Evolutionary conservation across 2,888 invertebrate species (phyloP), one percentile per base, ranked within the genome.

Genomic region (Tuta absoluta): DNA sequence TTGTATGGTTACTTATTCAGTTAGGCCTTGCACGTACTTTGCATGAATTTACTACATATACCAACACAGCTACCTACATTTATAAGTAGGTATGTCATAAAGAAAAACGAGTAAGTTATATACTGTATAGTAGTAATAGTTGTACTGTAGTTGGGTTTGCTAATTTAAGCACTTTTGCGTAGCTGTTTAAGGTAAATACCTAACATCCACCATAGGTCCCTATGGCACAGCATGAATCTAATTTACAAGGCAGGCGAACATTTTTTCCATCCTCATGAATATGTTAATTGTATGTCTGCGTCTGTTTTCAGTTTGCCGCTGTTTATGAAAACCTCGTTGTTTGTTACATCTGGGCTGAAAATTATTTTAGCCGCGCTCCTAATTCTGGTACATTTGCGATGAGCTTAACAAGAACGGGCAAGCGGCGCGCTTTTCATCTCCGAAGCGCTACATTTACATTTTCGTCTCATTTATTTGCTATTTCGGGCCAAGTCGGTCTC

Each of bases 381-480:
- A 89, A 91, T 91, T 91, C 86, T 88, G 90, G 86, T 90, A 91
- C 90, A 91, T 91, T 90, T 87, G 89, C 88, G 86, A 86, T 84
- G 89, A 88, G 87, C 90, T 89, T 90, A 89, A 89, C 89, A 86
- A 85, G 89, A 87, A 81, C 85, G 85, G 76, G 85, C 83, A 81
- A 80, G 82, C 89, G 88, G 85, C 84, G 80, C 82, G 90, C 90
- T 91, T 91, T 91, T 91, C 91, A 91, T 91, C 89, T 91, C 86
- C 85, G 87, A 89, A 90, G 88, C 91, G 89, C 88, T 87, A 90
- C 91, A 91, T 91, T 91, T 91, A 91, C 91, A 91, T 91, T 91
- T 91, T 91, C 91, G 91, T 90, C 91, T 91, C 91, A 91, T 91
- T 91, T 91, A 91, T 91, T 90, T 90, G 91, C 91, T 91, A 91